These are phyloP conservation scores for Karalla daura DNA, from an alignment of 2,797 vertebrate genomes.

Conservation along the genomic window DNA sequence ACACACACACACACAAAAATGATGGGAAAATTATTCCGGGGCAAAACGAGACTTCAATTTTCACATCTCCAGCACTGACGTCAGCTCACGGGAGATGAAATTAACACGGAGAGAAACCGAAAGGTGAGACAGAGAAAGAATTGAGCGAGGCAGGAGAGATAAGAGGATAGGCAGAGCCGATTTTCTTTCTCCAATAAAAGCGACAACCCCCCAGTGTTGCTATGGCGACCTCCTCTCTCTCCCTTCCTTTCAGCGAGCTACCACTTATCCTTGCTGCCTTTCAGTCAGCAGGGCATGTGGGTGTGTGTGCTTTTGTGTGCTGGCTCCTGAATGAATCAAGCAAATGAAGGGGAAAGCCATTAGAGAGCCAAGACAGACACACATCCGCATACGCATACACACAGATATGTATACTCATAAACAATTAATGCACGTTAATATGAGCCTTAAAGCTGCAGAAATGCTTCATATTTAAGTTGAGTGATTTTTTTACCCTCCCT, in stretches of 20 bases:
- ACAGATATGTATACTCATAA: background rate
- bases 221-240: conserved; percentile 74
- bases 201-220: conserved; percentile 78
- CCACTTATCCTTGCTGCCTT: conserved; percentile 80
- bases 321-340: conserved; percentile 77
- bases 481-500: conserved; percentile 15
- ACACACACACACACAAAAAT: too few species aligned
- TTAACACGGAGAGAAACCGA: conserved; percentile 30
- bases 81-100: conserved; percentile 43
- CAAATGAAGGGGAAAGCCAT: conserved; percentile 79
- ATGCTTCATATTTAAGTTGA: conserved; percentile 14
- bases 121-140: conserved; percentile 40
- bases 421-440: conserved; percentile 13
- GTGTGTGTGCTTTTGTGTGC: conserved; percentile 67
- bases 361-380: conserved; percentile 56
- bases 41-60: conserved; percentile 44
- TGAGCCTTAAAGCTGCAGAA: conserved; percentile 1
- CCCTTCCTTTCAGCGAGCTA: conserved; percentile 72
- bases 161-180: conserved; percentile 56
- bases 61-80: conserved; percentile 29
- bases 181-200: conserved; percentile 76
- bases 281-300: conserved; percentile 76
- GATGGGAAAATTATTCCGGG: conserved; percentile 20
- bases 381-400: conserved; percentile 5
- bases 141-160: conserved; percentile 44